Base-by-base conservation (phyloP, 2,113 vertebrate species). In the Athene noctua region DNA sequence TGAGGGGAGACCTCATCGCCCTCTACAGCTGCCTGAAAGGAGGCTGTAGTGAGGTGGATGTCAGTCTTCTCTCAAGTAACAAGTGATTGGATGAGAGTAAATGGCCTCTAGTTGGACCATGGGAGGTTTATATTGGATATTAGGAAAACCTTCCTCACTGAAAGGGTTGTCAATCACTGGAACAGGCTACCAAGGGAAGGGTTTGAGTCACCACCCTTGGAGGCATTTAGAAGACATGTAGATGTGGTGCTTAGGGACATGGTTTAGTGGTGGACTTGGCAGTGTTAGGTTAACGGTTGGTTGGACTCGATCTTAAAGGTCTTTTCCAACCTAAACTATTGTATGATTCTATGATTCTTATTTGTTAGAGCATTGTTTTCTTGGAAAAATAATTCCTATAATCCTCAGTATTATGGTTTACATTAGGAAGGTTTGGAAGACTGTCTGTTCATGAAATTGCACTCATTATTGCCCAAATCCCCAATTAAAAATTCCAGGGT, bases 221-320 rank as follows among this genome's bases (percentile, higher is more conserved):
- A 70, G 1, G 7, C 44, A 40, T 49, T 38, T 38, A 40, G 52
- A 84, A 75, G 22, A 15, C 5, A 1, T 11, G 8, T 30, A 58
- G 5, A 6, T 42, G 8, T 30, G 14, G 11, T 27, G 20, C 34
- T 11, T 38, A 36, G 21, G 22, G 54, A 38, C 4, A 13, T 17
- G 18, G 19, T 42, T 46, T 27, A 47, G 11, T 11, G 22, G 11
- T 73, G 18, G 12, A 29, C 7, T 32, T 61, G 38, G 5, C 22
- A 42, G 7, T 44, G 15, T 4, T 36, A 34, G 1, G 9, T 51
- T 82, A n/a, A 29, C 1, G 0, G 19, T 27, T 57, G 0, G 19
- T 27, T 57, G 25, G 10, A 44, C 30, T 57, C 11, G 14, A 27
- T 54, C 25, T 62, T 13, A 58, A 30, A 58, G 15, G 3, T n/a